Percentiles rank a stretch among this genome's conserved stretches.
These are phyloP conservation scores for Notoglanidium macrostoma DNA, from an alignment of 2,797 vertebrate genomes.

Conservation along the genomic window DNA sequence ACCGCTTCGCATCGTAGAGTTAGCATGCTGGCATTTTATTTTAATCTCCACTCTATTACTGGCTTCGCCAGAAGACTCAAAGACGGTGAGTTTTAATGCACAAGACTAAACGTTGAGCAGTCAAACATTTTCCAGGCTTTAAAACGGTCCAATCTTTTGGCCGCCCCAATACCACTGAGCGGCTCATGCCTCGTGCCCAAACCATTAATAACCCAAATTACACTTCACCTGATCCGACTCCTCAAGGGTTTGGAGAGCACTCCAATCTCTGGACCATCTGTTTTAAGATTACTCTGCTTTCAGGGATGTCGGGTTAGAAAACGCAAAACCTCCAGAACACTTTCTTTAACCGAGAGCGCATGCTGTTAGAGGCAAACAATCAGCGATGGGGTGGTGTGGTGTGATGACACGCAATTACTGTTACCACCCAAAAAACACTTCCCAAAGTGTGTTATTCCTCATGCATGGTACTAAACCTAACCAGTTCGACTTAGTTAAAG, in stretches of 20 bases:
- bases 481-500: background rate
- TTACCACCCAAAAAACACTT: background rate
- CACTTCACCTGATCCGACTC: background rate
- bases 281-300: background rate
- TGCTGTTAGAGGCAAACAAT: background rate
- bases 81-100: background rate
- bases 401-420: background rate
- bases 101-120: background rate
- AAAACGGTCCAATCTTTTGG: background rate
- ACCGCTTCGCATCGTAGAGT: background rate
- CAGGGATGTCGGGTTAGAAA: background rate
- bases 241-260: background rate
- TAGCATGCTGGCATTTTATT: background rate
- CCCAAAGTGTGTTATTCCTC: background rate
- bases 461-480: background rate
- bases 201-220: slow-evolving; percentile 2
- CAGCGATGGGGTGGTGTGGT: background rate
- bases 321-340: background rate
- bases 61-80: background rate
- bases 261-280: background rate
- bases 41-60: background rate
- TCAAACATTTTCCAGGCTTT: background rate
- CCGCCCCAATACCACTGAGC: background rate
- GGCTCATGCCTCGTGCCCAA: background rate
- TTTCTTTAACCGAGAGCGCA: background rate